phyloP scores from a whole-genome alignment of 2,888 invertebrate genomes.

The Buathra laborator region DNA sequence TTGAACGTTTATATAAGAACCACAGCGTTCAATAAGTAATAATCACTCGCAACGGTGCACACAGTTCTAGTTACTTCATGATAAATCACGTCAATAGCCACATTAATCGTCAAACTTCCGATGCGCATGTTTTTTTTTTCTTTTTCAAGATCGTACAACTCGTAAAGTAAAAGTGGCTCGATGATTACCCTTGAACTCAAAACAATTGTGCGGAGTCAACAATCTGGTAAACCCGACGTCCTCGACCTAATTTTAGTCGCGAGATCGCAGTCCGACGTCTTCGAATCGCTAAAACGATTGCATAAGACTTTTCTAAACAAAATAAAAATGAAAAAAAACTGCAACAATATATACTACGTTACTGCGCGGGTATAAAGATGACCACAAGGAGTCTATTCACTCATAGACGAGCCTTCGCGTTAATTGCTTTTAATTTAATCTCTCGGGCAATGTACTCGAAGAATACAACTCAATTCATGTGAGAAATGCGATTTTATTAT shows the following conservation, averaged over 20 bases:
- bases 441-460: constrained; percentile 16
- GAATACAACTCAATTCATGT: neutral
- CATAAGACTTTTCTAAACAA: constrained; percentile 23
- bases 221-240: constrained; percentile 68
- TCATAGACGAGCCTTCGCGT: neutral
- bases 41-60: neutral
- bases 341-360: neutral
- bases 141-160: neutral
- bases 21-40: neutral
- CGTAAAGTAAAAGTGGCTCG: constrained; percentile 63
- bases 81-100: neutral
- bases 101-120: constrained; percentile 12
- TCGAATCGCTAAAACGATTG: constrained; percentile 36
- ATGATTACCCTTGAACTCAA: constrained; percentile 68
- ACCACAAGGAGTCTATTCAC: constrained; percentile 18
- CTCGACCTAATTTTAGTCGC: constrained; percentile 68
- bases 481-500: neutral
- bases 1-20: neutral
- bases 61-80: neutral
- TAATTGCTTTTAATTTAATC: constrained; percentile 33
- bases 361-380: neutral
- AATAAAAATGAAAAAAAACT: neutral
- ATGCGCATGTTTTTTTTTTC: neutral
- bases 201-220: constrained; percentile 67
- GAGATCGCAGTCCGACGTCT: constrained; percentile 28